A percentile compares a stretch with the other conserved stretches of the same genome.
Evolutionary conservation across 2,797 vertebrate species (phyloP).

Genomic region (Linurgus olivaceus): DNA sequence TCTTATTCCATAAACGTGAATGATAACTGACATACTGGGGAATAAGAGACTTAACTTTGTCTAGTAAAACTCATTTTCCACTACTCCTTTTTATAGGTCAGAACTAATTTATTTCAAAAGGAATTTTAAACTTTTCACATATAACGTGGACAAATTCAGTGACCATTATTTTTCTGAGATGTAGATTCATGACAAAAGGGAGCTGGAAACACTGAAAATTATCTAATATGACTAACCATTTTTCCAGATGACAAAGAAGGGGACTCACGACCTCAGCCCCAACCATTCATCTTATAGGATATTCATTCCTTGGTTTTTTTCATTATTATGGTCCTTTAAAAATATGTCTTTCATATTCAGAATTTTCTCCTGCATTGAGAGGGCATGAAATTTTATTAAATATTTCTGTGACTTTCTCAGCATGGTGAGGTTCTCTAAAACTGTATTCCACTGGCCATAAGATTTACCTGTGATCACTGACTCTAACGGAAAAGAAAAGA

Average conservation of each 20-base stretch:
- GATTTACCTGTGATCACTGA: neutral
- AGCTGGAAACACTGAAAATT: neutral
- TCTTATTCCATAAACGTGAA: neutral
- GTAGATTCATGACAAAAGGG: neutral
- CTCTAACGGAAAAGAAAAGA: neutral
- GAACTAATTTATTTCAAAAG: neutral
- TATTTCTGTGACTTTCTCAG: neutral
- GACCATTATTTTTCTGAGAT: neutral
- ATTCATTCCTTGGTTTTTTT: neutral
- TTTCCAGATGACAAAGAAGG: neutral
- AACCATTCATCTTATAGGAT: neutral
- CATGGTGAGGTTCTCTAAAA: neutral
- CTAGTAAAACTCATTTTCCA: neutral
- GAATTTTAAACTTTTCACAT: neutral
- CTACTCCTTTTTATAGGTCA: neutral
- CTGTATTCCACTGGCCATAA: neutral
- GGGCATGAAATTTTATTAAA: neutral
- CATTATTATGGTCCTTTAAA: neutral
- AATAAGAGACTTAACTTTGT: neutral
- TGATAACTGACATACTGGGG: neutral
- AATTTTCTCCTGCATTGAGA: neutral
- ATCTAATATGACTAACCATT: neutral
- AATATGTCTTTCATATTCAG: neutral
- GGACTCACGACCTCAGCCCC: neutral
- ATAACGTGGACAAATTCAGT: neutral